phyloP scores from a whole-genome alignment of 1,140 invertebrate species.

The Rhopalosiphum maidis region DNA sequence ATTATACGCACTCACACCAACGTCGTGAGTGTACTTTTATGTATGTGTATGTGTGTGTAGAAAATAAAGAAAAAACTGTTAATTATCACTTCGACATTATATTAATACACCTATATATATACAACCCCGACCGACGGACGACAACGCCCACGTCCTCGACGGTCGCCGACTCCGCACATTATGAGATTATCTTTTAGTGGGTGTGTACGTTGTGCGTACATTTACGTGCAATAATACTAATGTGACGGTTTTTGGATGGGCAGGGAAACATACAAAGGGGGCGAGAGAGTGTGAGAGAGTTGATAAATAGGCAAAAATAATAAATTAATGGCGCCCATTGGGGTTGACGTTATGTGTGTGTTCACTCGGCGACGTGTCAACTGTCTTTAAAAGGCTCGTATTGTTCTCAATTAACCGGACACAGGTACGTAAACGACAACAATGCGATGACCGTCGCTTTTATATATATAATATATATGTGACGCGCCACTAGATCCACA shows the following conservation, averaged over 20 bases:
- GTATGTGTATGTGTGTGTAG: neutral
- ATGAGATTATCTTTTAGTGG: slow-evolving; percentile 22
- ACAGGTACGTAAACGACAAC: slow-evolving; percentile 33
- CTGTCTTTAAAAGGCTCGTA: slow-evolving; percentile 19
- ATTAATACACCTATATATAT: neutral
- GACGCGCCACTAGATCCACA: neutral
- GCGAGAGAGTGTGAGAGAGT: neutral
- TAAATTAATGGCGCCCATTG: slow-evolving; percentile 40
- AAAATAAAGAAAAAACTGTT: slow-evolving; percentile 26
- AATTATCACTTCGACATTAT: slow-evolving; percentile 15
- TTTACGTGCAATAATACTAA: neutral
- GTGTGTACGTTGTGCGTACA: neutral
- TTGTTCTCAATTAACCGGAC: slow-evolving; percentile 52
- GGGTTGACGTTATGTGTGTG: slow-evolving; percentile 6
- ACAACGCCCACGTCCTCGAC: slow-evolving; percentile 39
- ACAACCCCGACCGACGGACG: neutral
- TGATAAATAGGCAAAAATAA: slow-evolving; percentile 20
- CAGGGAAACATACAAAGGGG: neutral
- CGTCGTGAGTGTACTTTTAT: neutral
- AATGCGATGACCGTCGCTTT: neutral
- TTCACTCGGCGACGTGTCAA: neutral
- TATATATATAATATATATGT: neutral
- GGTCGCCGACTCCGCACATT: slow-evolving; percentile 26
- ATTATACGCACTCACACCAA: neutral
- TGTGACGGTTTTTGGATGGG: neutral